Evolutionary conservation across 2,888 invertebrate species (phyloP), one percentile per base, ranked within the genome.

Genomic region (Cylindroiulus punctatus): DNA sequence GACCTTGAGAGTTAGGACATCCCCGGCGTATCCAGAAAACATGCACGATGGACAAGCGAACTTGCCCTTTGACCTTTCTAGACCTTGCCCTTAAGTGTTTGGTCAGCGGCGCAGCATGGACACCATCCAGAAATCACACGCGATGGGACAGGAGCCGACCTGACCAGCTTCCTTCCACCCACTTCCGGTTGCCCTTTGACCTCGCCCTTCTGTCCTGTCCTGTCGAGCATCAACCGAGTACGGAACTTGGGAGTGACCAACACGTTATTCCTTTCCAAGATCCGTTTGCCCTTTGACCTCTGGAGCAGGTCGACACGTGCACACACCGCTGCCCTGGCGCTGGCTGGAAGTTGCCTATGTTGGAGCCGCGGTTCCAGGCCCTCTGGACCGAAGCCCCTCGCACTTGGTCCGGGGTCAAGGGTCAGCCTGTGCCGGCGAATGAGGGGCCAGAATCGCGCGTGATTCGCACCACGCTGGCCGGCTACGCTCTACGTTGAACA

Each of bases 391-490:
- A n/a, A 57, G 7, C 57, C 57, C 5, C n/a, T 2, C 7, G 3
- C 47, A 57, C 57, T 52, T 57, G 17, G 57, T 0, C 57, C 57
- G 57, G 57, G 36, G 22, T 57, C 22, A 19, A n/a, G n/a, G 57
- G 22, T n/a, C 17, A 57, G n/a, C 57, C 36, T 22, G 57, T 52
- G 22, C 57, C 57, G 57, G 57, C 57, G 57, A 57, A 57, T 19
- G 22, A 57, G 47, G 47, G 57, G 57, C 57, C 57, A 57, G 19
- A 57, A n/a, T 57, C 57, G 22, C 57, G 57, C 57, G 57, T 57
- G 57, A n/a, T 57, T 57, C 57, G 22, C 57, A 57, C n/a, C 57
- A 57, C 57, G 57, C 57, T 57, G 19, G 57, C 57, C 57, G 57
- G 57, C 57, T 57, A 57, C 57, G 57, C 57, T 57, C 57, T 57